Percentiles rank a stretch among this genome's conserved stretches.
phyloP scores from a whole-genome alignment of 2,797 vertebrate genomes.

The Catostomus latipinnis region DNA sequence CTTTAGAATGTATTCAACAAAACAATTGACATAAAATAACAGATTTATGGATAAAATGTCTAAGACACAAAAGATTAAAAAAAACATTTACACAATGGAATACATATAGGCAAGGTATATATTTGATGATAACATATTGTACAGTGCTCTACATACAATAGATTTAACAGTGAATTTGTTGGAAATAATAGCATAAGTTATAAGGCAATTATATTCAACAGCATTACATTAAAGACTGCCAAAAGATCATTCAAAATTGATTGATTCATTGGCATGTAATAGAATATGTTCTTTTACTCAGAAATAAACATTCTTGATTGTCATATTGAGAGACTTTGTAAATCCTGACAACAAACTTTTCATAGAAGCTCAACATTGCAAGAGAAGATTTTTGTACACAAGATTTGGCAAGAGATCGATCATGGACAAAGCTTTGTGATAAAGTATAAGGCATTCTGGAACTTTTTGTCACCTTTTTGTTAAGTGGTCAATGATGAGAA shows the following conservation, averaged over 20 bases:
- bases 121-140: conserved; percentile 49
- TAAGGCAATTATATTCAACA: conserved; percentile 32
- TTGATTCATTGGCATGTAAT: conserved; percentile 14
- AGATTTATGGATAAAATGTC: neutral
- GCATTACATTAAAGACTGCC: conserved; percentile 26
- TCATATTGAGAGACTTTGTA: conserved; percentile 7
- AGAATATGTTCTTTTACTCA: conserved; percentile 21
- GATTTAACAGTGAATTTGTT: conserved; percentile 39
- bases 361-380: neutral
- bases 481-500: neutral
- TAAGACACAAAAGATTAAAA: no score
- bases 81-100: neutral
- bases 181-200: conserved; percentile 42
- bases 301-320: conserved; percentile 27
- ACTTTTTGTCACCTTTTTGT: neutral
- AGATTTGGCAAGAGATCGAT: neutral
- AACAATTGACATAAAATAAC: neutral
- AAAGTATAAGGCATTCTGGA: neutral
- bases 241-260: conserved; percentile 10
- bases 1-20: neutral
- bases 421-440: no score
- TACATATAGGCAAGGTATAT: conserved; percentile 32
- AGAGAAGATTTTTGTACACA: neutral
- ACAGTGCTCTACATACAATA: conserved; percentile 42
- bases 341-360: neutral